A percentile compares a stretch with the other conserved stretches of the same genome.
Evolutionary conservation across 2,888 invertebrate species (phyloP).

Genomic region (Bellardia pandia): DNA sequence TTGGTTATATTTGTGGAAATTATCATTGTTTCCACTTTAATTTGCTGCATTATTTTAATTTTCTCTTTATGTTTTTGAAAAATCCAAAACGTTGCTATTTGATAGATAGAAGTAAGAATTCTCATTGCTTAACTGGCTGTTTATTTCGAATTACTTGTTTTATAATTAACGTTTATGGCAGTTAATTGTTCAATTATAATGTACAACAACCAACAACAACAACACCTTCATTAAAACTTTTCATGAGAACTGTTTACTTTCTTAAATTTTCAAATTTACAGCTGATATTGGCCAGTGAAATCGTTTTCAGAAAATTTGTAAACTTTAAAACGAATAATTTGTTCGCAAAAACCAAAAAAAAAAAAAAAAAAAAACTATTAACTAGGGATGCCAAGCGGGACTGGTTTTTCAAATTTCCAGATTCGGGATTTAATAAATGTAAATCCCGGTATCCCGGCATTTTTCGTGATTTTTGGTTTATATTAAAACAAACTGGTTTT

Average conservation of each 20-base stretch:
- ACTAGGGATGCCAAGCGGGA: too few species aligned
- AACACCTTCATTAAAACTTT: too few species aligned
- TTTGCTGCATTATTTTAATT: conserved; percentile 14
- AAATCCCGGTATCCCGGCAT: too few species aligned
- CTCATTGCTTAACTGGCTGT: background rate
- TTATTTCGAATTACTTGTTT: conserved; percentile 11
- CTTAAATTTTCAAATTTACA: background rate
- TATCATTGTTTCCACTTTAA: background rate
- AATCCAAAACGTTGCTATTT: too few species aligned
- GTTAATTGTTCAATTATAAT: conserved; percentile 37
- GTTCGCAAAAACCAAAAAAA: conserved; percentile 32
- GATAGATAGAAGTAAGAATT: background rate
- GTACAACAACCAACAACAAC: background rate
- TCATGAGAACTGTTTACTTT: background rate
- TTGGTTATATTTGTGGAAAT: background rate
- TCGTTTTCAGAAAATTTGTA: conserved; percentile 33
- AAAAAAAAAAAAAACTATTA: background rate
- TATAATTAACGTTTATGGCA: conserved; percentile 40
- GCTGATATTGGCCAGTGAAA: background rate
- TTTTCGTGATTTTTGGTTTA: too few species aligned
- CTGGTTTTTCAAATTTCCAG: too few species aligned
- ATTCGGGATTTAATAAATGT: too few species aligned
- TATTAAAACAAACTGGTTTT: too few species aligned
- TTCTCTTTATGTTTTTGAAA: background rate
- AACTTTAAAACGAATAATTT: conserved; percentile 45